Conservation (phyloP, 1,140 invertebrate genomes). For the Brachionus calyciflorus region DNA sequence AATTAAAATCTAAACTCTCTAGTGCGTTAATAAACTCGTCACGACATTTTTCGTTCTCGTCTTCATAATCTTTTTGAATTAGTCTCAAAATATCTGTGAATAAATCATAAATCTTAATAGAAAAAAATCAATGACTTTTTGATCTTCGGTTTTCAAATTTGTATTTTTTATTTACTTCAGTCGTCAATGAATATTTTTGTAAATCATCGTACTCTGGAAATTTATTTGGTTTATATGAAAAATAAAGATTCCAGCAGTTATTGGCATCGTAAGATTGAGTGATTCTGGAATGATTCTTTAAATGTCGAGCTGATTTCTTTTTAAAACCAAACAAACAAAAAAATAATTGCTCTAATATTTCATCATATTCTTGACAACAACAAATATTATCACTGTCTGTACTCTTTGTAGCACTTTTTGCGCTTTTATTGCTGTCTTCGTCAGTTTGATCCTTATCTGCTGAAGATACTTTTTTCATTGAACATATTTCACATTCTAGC, state of each 20-base stretch:
- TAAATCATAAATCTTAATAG: slow-evolving; percentile 24
- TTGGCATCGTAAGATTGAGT: background rate
- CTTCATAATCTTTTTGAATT: background rate
- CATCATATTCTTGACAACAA: slow-evolving; percentile 5
- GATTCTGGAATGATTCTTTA: slow-evolving; percentile 37
- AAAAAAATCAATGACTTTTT: background rate
- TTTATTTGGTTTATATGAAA: background rate
- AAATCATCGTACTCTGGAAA: slow-evolving; percentile 40
- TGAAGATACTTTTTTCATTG: background rate
- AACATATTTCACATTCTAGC: slow-evolving; percentile 19
- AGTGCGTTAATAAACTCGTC: background rate
- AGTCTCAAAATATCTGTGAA: background rate
- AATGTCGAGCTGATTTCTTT: slow-evolving; percentile 1
- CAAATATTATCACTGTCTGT: background rate
- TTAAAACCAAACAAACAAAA: slow-evolving; percentile 40
- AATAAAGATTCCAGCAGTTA: background rate
- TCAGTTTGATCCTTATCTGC: background rate
- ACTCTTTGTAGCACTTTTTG: background rate
- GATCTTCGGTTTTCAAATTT: too few relatives aligned
- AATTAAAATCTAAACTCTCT: background rate
- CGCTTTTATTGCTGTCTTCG: slow-evolving; percentile 7
- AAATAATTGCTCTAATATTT: slow-evolving; percentile 30
- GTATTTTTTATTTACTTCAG: slow-evolving; percentile 31
- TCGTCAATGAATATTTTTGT: background rate
- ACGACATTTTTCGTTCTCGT: background rate